These are phyloP conservation scores for Hiodon alosoides DNA, from an alignment of 2,113 vertebrate species.

Conservation along the genomic window DNA sequence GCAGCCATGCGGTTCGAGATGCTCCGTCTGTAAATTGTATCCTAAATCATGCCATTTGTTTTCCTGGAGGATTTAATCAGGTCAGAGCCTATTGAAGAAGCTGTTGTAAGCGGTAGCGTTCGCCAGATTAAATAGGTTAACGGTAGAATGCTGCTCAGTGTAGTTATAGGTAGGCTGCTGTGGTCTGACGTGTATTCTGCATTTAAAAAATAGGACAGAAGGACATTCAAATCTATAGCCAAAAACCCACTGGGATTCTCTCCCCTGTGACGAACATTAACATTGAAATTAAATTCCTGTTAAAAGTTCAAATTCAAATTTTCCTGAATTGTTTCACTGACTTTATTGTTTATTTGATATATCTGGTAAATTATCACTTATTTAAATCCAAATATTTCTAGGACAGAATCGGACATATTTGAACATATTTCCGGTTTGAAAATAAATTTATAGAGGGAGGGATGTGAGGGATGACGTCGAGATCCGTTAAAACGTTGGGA, in stretches of 20 bases:
- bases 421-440: not conserved
- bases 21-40: not conserved
- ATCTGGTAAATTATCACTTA: not conserved
- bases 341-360: constrained; percentile 7
- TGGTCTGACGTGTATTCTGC: no score
- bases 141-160: no score
- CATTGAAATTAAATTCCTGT: no score
- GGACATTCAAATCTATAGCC: no score
- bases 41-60: constrained; percentile 1
- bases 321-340: not conserved
- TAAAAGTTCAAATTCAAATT: not conserved
- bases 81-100: not conserved
- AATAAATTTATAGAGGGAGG: not conserved
- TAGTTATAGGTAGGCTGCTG: no score
- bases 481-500: constrained; percentile 2
- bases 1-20: not conserved
- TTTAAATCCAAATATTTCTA: not conserved
- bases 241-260: no score
- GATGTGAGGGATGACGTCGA: constrained; percentile 2
- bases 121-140: no score
- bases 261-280: no score
- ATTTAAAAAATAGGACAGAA: no score
- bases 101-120: not conserved
- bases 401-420: not conserved
- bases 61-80: constrained; percentile 13